Evolutionary conservation across 2,888 invertebrate species (phyloP).

Genomic region (Carpatolechia fugitivella): DNA sequence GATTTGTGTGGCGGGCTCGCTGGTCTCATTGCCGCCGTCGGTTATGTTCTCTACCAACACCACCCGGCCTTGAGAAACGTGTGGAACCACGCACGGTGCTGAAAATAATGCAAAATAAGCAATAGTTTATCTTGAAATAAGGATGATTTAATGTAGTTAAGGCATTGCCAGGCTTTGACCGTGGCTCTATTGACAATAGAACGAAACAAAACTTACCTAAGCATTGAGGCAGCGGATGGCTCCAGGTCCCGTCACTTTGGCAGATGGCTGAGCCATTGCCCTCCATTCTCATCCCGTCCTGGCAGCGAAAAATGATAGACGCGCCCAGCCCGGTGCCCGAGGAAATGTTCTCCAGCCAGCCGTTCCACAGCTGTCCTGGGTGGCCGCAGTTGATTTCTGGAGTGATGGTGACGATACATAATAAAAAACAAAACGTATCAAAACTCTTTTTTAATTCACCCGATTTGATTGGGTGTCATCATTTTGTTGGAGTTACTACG

Average conservation of each 20-base stretch:
- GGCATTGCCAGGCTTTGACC: no score
- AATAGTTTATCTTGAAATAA: no score
- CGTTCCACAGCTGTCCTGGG: conserved; percentile 96
- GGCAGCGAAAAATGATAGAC: conserved; percentile 95
- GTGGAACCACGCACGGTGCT: conserved; percentile 97
- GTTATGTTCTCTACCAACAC: conserved; percentile 82
- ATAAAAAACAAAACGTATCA: no score
- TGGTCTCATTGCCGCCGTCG: conserved; percentile 64
- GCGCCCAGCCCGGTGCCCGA: conserved; percentile 94
- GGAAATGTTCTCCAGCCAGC: conserved; percentile 95
- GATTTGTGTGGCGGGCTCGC: conserved; percentile 71
- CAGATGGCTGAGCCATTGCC: conserved; percentile 95
- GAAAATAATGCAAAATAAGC: conserved; percentile 34
- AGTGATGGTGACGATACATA: not conserved
- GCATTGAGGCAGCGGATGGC: conserved; percentile 94
- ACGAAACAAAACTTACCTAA: no score
- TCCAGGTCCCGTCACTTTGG: conserved; percentile 96
- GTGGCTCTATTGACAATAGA: no score
- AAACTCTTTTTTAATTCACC: no score
- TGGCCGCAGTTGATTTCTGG: conserved; percentile 98
- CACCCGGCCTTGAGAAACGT: conserved; percentile 88
- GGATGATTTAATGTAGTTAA: no score
- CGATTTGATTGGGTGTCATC: no score
- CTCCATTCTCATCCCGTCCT: conserved; percentile 93
- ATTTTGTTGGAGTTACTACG: no score